Evolutionary conservation across 2,888 invertebrate species (phyloP).

Genomic region (Conistra vaccinii): DNA sequence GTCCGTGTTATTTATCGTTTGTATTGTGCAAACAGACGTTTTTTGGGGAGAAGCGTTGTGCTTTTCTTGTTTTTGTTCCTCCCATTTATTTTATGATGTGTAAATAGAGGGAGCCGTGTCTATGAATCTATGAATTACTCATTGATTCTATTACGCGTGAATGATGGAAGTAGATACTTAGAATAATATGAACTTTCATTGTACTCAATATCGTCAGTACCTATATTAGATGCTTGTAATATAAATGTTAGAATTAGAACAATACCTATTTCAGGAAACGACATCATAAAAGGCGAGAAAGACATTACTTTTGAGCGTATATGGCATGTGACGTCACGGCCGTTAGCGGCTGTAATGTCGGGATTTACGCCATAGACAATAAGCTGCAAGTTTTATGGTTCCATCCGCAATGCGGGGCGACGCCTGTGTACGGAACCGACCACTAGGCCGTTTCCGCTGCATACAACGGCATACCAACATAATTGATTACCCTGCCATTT

Average conservation of each 20-base stretch:
- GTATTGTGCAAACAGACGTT: constrained; percentile 74
- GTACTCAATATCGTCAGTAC: constrained; percentile 15
- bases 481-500: constrained; percentile 52
- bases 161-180: constrained; percentile 44
- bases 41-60: constrained; percentile 58
- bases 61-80: constrained; percentile 57
- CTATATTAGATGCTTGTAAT: constrained; percentile 21
- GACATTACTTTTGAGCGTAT: constrained; percentile 34
- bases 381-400: constrained; percentile 57
- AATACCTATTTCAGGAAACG: constrained; percentile 51
- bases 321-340: constrained; percentile 47
- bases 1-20: constrained; percentile 76
- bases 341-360: constrained; percentile 53
- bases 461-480: constrained; percentile 46
- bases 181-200: constrained; percentile 34
- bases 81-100: constrained; percentile 58
- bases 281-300: constrained; percentile 42
- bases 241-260: constrained; percentile 25
- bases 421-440: constrained; percentile 56
- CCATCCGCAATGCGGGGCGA: constrained; percentile 67
- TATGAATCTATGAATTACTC: constrained; percentile 59
- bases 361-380: constrained; percentile 54
- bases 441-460: constrained; percentile 57
- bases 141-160: constrained; percentile 57
- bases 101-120: constrained; percentile 52